Conservation (phyloP, 1,140 invertebrate genomes). For the Diabrotica virgifera region DNA sequence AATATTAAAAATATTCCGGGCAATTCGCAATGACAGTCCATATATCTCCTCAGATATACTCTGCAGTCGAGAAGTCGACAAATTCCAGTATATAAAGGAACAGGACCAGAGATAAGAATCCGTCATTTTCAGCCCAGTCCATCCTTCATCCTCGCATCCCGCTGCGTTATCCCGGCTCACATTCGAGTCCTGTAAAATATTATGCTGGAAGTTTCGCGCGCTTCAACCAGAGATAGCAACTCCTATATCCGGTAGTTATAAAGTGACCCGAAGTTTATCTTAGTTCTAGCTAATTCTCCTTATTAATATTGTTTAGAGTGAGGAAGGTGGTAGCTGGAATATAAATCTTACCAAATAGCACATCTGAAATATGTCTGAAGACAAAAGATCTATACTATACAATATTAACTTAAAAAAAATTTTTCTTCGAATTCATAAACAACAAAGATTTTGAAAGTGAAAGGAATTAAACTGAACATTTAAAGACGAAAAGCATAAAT, state of each 20-base stretch:
- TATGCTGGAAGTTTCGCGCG: not conserved
- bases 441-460: no score
- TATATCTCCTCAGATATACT: not conserved
- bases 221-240: not conserved
- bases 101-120: not conserved
- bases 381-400: no score
- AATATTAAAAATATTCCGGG: not conserved
- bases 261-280: not conserved
- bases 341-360: no score
- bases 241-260: not conserved
- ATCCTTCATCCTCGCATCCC: not conserved
- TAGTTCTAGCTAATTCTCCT: not conserved
- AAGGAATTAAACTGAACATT: no score
- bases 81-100: conserved; percentile 3
- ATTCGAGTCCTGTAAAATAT: not conserved
- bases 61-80: not conserved
- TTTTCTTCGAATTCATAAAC: no score
- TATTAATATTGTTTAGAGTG: no score
- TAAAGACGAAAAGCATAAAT: no score
- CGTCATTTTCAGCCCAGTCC: not conserved
- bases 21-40: not conserved
- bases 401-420: no score
- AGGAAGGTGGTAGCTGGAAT: no score
- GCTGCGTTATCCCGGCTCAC: not conserved
- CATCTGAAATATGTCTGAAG: no score